Evolutionary conservation across 2,113 vertebrate genomes (phyloP), one percentile per base, ranked within the genome.

Genomic region (Gymnobelideus leadbeateri): DNA sequence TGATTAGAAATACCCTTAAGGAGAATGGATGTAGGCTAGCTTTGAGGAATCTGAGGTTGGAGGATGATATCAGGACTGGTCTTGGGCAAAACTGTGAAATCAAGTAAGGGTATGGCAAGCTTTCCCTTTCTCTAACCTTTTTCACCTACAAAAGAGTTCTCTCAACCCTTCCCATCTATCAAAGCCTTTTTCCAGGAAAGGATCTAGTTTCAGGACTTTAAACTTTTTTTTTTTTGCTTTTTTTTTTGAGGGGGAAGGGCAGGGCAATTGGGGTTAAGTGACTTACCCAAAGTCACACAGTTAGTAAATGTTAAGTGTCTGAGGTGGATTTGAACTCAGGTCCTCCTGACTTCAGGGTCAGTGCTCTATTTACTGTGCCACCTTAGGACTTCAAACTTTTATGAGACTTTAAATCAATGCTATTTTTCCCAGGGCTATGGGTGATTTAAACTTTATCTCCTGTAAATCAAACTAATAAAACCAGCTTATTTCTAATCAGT

Each of bases 61-160:
- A 3, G 52, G 89, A 9, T 9, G 50, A 46, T 9, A 23, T 1
- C 9, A 43, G 51, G 12, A 14, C 12, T 31, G 11, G 26, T 55
- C 37, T 3, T 11, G 25, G 50, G 49, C 0, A 0, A 57, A 0
- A 1, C 3, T 50, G 2, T 61, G 25, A 0, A 90, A 51, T 0
- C 2, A 47, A 0, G 8, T 10, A 51, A n/a, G 43, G n/a, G 0
- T 0, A 0, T 5, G 7, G 24, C 19, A 16, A 25, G 10, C 12
- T 46, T 93, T 8, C 61, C 52, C 14, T 89, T 57, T 93, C 31
- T 89, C 28, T 31, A 50, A 8, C 37, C 23, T 53, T 25, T 55
- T 46, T 50, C 49, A 26, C n/a, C 37, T 3, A n/a, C n/a, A n/a
- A n/a, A n/a, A n/a, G n/a, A n/a, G 19, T 16, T 43, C 19, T 84